Base-by-base conservation (phyloP, 2,797 vertebrate genomes). In the Uromys caudimaculatus region DNA sequence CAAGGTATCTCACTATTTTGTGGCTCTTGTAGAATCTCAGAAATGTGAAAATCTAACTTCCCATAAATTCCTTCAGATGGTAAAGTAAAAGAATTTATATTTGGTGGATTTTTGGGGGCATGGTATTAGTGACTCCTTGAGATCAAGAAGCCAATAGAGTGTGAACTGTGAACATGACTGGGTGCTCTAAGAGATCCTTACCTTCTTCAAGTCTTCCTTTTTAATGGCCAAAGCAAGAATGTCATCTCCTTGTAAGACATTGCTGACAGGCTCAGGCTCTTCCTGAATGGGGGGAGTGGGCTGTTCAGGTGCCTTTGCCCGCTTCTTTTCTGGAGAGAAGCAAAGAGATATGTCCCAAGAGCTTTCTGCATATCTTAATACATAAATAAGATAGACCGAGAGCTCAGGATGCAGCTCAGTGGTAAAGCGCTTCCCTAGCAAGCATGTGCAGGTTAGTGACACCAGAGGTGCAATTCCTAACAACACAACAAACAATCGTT, bases 121-220 rank as follows among this genome's bases (percentile, higher is more conserved):
- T 41, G 54, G 87, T n/a, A 24, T 58, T 1, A 50, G 58, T 47
- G 21, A 23, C 13, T 64, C 64, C 38, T 52, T 52, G 3, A 14
- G 35, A 71, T 32, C 11, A n/a, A 10, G 50, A 29, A 81, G 60
- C 38, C 3, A 2, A 21, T n/a, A 54, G 52, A 54, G 41, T 16
- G 69, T 29, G 35, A 47, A 64, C 1, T 6, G 6, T 60, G 75
- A 44, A 2, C 12, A 0, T 0, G 27, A 50, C 29, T 50, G 38
- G n/a, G 17, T 23, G 44, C 71, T 94, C 71, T 29, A 44, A 38
- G 86, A 73, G 52, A 38, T 5, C 56, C 52, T 32, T 96, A 99
- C 99, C 98, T 99, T 99, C 89, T 98, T 89, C 86, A 99, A 96
- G 81, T 99, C 98, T 62, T 98, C 98, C 44, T 89, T 58, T 64